phyloP scores from a whole-genome alignment of 2,113 vertebrate species.

The Triplophysa siluroides region DNA sequence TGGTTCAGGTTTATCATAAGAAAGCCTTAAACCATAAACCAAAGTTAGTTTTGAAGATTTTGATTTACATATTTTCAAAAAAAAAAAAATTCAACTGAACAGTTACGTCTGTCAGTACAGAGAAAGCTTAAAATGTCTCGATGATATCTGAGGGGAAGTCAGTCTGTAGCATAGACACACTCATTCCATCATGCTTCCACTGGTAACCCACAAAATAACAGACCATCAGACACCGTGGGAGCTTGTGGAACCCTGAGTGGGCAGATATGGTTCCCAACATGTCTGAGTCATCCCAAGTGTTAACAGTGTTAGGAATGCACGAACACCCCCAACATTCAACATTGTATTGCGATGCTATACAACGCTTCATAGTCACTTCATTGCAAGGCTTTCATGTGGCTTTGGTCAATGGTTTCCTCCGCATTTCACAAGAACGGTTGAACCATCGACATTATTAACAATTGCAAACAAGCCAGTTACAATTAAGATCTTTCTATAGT shows the following conservation, averaged over 20 bases:
- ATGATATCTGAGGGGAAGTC: conserved; percentile 41
- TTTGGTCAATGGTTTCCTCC: not conserved
- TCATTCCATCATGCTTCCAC: conserved; percentile 1
- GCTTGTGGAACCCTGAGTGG: not conserved
- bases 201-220: conserved; percentile 6
- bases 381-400: not conserved
- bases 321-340: not conserved
- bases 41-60: too few species aligned
- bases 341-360: not conserved
- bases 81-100: not conserved
- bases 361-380: not conserved
- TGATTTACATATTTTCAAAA: too few species aligned
- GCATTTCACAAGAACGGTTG: not conserved
- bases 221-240: not conserved
- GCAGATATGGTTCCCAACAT: not conserved
- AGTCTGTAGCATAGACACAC: not conserved
- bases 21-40: too few species aligned
- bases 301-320: not conserved
- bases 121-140: conserved; percentile 11
- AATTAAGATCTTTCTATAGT: too few species aligned
- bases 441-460: not conserved
- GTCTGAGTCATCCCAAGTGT: conserved; percentile 8
- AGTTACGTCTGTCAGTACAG: not conserved
- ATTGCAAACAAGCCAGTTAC: not conserved
- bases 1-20: too few species aligned